Evolutionary conservation across 1,140 invertebrate genomes (phyloP), one percentile per base, ranked within the genome.

Genomic region (Cydia amplana): DNA sequence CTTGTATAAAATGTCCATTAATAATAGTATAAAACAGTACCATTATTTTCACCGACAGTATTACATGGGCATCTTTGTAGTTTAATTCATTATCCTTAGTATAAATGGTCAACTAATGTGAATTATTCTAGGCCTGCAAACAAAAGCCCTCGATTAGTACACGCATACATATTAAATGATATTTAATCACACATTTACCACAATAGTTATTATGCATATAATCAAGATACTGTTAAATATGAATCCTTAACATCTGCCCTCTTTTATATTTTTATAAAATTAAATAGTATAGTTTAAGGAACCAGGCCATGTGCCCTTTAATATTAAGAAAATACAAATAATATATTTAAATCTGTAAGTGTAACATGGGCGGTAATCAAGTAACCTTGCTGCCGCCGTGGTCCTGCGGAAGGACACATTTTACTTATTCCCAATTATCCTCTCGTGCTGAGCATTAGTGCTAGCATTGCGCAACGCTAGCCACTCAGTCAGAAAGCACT

Each of bases 1-100:
- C 91, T 93, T 87, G 90, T 93, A 91, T 91, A 93, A 91, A 93
- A 90, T 93, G 89, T 91, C 91, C 91, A 91, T 89, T 90, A 82
- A 84, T 87, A 83, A 84, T 87, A 86, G 84, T 91, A 91, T 91
- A 92, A 92, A 92, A 91, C 86, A 91, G 87, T 91, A 89, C 85
- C 86, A 90, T 90, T 82, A 88, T 84, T 86, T 88, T 84, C 65
- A 90, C 79, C 84, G 86, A 89, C 88, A 90, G 86, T 79, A 77
- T 79, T 80, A 87, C 82, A 85, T 85, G 86, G 85, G 86, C 87
- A 88, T 87, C 82, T 81, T 87, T 90, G 85, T 86, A 84, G 86
- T 89, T 82, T 82, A 85, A 83, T 88, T 88, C 74, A 43, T 75
- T n/a, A 85, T 88, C 79, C 82, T 86, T 90, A 87, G 82, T 87